A percentile compares a stretch with the other conserved stretches of the same genome.
phyloP scores from a whole-genome alignment of 35 echinoderm and acorn worm species.

The Holothuria glaberrima region DNA sequence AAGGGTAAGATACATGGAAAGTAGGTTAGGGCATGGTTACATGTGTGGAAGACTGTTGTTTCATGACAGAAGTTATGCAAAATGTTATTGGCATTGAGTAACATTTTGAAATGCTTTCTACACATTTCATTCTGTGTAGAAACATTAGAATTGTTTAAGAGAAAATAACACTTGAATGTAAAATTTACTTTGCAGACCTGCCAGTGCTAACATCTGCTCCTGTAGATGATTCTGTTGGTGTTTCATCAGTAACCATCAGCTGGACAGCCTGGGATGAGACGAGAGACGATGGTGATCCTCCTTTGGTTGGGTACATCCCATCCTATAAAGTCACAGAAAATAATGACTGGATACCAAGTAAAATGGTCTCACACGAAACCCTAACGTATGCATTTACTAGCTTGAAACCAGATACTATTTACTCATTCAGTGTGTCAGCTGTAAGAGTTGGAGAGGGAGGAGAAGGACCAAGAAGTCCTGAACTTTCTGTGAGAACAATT shows the following conservation, averaged over 20 bases:
- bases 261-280: constrained; percentile 14
- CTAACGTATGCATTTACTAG: neutral
- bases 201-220: neutral
- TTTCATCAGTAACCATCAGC: neutral
- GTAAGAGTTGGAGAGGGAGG: constrained; percentile 52
- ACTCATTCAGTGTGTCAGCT: constrained; percentile 40
- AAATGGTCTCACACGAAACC: neutral
- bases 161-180: neutral
- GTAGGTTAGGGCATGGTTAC: too few species aligned
- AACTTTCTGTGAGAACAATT: too few species aligned
- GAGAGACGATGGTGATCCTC: constrained; percentile 38
- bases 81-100: neutral
- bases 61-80: neutral
- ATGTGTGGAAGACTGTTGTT: too few species aligned
- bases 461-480: constrained; percentile 39
- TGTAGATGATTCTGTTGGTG: neutral
- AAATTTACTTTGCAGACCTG: neutral
- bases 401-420: neutral
- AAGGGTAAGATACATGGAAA: too few species aligned
- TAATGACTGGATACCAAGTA: neutral
- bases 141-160: neutral
- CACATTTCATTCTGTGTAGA: neutral
- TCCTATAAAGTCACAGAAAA: neutral
- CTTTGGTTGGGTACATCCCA: constrained; percentile 16
- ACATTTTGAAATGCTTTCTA: neutral